Evolutionary conservation across 2,888 invertebrate species (phyloP), one percentile per base, ranked within the genome.

Genomic region (Cryptocephalus primarius): DNA sequence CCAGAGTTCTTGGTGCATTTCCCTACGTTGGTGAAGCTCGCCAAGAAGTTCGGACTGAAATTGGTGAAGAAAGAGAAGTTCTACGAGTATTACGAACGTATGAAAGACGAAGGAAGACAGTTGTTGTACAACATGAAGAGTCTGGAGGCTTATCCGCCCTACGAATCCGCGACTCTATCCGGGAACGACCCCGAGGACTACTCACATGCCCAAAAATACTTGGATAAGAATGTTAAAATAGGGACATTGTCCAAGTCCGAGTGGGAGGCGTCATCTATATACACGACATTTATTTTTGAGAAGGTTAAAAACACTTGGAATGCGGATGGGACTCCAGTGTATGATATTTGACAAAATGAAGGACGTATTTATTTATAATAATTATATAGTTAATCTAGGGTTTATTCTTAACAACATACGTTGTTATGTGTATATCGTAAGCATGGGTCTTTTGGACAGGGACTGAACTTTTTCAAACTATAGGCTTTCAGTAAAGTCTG

Each of bases 1-100:
- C 99, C 99, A 1, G 99, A 99, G 69, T 99, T 96, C 74, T 75
- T 99, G 48, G 94, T 97, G 11, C 85, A 97, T 71, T 91, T 96
- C 69, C 89, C 93, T 12, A 76, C 86, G 4, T 74, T 97, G 46
- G 76, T 79, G 39, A 87, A 83, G 61, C 67, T 88, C 45, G 86
- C 84, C 9, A 73, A 75, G 38, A 83, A 83, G 61, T 84, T 76
- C 72, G 86, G 84, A 0, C 69, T 88, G 36, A 79, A 85, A 61
- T 69, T 87, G 53, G 74, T 82, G 0, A 74, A 75, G 43, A 82
- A 80, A 58, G 82, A 80, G 55, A 76, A 79, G 47, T 95, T 96
- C 73, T 79, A 80, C 32, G 84, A 89, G 41, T 93, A 83, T 67
- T 94, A 80, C 66, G 73, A 82, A 55, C 75, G 80, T 54, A 77